Evolutionary conservation across 1,140 invertebrate species (phyloP), one percentile per base, ranked within the genome.

Genomic region (Drosophila takahashii): DNA sequence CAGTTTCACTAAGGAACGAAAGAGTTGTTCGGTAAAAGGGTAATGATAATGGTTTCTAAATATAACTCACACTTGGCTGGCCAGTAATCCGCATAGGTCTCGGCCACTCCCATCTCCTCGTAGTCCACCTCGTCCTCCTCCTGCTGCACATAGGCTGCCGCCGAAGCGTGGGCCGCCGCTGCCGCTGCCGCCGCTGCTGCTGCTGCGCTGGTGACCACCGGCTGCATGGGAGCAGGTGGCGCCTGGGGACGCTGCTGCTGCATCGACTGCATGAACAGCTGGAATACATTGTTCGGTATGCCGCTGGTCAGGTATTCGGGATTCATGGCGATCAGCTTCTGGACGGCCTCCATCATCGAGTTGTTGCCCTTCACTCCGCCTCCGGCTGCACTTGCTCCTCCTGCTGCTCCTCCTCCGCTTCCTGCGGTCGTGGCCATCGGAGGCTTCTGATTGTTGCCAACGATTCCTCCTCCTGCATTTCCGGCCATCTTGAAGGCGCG

Each of bases 41-140:
- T n/a, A n/a, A n/a, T n/a, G n/a, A n/a, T n/a, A n/a, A n/a, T n/a
- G n/a, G n/a, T n/a, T n/a, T n/a, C n/a, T n/a, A n/a, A n/a, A n/a
- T n/a, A 4, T 1, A 41, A 73, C 84, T 93, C 94, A 98, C 97
- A 94, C 95, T 99, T 99, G 1, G 96, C 94, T 5, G 99, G 99
- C 96, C 98, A 98, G 90, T 99, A 99, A 87, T 99, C 98, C 18
- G 97, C 96, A 92, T 99, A 99, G 0, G 98, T 99, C 93, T 99
- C 98, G 1, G 98, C 98, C 32, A 99, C 97, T 15, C 98, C 98
- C 94, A 99, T 96, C 84, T 99, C 97, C 92, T 99, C 98, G 80
- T 99, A 98, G 72, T 99, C 98, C 4, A 95, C 96, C 83, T 98
- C 97, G 81, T 98, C 97, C 77, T 96, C 96, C 79, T 96, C 96